Percentiles rank a stretch among this genome's conserved stretches.
phyloP scores from a whole-genome alignment of 2,888 invertebrate genomes.

The Clivina fossor region DNA sequence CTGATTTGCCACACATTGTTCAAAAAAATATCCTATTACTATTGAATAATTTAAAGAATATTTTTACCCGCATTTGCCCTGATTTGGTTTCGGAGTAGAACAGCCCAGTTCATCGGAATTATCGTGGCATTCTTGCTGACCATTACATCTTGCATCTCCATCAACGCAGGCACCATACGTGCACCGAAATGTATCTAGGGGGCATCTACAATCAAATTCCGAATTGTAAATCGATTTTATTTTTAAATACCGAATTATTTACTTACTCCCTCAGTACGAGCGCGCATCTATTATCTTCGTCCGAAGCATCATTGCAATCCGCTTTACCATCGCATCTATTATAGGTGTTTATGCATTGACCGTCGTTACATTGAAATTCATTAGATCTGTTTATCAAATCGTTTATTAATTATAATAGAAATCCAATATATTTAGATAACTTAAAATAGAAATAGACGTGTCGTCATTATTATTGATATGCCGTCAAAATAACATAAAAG shows the following conservation, averaged over 20 bases:
- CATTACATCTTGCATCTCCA: constrained; percentile 51
- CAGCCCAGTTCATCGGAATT: constrained; percentile 53
- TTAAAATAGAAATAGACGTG: too few species aligned
- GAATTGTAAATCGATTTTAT: too few species aligned
- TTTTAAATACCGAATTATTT: too few species aligned
- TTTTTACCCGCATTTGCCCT: constrained; percentile 36
- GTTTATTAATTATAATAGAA: too few species aligned
- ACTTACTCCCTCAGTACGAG: too few species aligned
- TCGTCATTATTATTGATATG: too few species aligned
- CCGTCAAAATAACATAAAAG: too few species aligned
- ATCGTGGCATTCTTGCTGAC: constrained; percentile 53
- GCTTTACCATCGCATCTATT: constrained; percentile 41
- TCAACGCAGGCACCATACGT: constrained; percentile 58
- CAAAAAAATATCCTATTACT: neutral
- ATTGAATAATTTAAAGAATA: neutral
- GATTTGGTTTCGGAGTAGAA: neutral
- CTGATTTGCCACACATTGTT: neutral
- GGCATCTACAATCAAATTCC: constrained; percentile 52
- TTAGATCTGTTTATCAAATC: too few species aligned
- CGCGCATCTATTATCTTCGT: constrained; percentile 40
- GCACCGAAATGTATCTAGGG: constrained; percentile 54
- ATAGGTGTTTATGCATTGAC: constrained; percentile 40
- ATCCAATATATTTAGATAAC: too few species aligned
- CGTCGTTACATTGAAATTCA: constrained; percentile 45
- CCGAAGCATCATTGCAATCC: constrained; percentile 42